phyloP scores from a whole-genome alignment of 1,140 invertebrate species.

The Sitodiplosis mosellana region DNA sequence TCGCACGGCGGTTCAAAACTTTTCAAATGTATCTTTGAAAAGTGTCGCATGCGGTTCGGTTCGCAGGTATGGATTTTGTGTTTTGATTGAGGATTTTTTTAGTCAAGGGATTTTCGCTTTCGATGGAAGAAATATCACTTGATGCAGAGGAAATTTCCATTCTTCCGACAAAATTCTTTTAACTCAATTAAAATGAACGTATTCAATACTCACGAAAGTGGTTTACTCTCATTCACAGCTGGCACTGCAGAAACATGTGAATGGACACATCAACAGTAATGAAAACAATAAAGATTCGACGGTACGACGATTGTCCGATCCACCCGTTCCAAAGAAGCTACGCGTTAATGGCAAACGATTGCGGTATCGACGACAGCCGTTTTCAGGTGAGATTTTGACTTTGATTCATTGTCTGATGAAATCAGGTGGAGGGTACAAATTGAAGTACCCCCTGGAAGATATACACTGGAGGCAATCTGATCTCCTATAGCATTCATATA shows the following conservation, averaged over 20 bases:
- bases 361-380: constrained; percentile 61
- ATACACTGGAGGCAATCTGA: too few relatives aligned
- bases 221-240: constrained; percentile 34
- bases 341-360: constrained; percentile 71
- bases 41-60: constrained; percentile 77
- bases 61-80: constrained; percentile 48
- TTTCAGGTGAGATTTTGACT: constrained; percentile 39
- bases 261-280: constrained; percentile 69
- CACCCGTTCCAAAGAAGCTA: constrained; percentile 49
- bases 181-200: background rate
- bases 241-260: constrained; percentile 78
- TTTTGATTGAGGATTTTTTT: background rate
- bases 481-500: too few relatives aligned
- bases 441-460: too few relatives aligned
- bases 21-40: constrained; percentile 86
- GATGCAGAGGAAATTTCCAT: too few relatives aligned
- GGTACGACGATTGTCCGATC: constrained; percentile 40
- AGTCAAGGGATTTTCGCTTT: background rate
- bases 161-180: background rate
- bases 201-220: background rate
- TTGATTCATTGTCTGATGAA: too few relatives aligned
- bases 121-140: too few relatives aligned
- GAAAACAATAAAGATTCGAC: constrained; percentile 32
- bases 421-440: too few relatives aligned
- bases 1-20: constrained; percentile 86